Base-by-base conservation (phyloP, 2,797 vertebrate species). In the Australoheros facetus region DNA sequence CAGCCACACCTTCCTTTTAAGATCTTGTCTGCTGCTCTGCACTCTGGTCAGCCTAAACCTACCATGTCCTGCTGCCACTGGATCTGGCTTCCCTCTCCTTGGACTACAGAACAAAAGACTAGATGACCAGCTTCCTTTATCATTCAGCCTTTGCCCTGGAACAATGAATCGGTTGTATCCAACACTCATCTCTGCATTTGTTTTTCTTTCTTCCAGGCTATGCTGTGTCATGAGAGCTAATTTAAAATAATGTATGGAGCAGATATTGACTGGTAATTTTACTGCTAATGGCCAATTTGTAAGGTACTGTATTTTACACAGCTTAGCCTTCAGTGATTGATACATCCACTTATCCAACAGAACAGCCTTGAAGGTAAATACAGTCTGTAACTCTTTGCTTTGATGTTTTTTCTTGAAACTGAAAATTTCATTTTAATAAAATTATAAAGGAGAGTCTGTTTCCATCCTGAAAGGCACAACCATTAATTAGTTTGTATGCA, bases 1-100 rank as follows among this genome's bases (percentile, higher is more conserved):
- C 95, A 96, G 95, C 95, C 95, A 96, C 95, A 96, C 95, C 95
- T 96, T 96, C 95, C 95, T 96, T 96, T 96, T 96, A 96, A 96
- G 95, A 96, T 96, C 95, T 96, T 96, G 95, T 94, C 95, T 96
- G 95, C 93, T 96, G 95, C 95, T 95, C 93, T 94, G 82, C 82
- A 85, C 94, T 81, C 92, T 91, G 87, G 91, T 88, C 75, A 30
- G 60, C 69, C 85, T 59, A 34, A 83, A 78, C 75, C 82, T 56
- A 85, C 79, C 21, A 66, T 21, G 26, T 51, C 64, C 45, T 51
- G 64, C 75, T 62, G 75, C 82, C 51, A 19, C 56, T 77, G 73
- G 82, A 88, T 70, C 75, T 57, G 71, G 58, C 73, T 56, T 10
- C 88, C 48, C 54, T 64, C 59, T 72, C 48, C 26, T 73, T 60